A percentile compares a stretch with the other conserved stretches of the same genome.
These are phyloP conservation scores for Pipra filicauda DNA, from an alignment of 2,113 vertebrate genomes.

Conservation along the genomic window DNA sequence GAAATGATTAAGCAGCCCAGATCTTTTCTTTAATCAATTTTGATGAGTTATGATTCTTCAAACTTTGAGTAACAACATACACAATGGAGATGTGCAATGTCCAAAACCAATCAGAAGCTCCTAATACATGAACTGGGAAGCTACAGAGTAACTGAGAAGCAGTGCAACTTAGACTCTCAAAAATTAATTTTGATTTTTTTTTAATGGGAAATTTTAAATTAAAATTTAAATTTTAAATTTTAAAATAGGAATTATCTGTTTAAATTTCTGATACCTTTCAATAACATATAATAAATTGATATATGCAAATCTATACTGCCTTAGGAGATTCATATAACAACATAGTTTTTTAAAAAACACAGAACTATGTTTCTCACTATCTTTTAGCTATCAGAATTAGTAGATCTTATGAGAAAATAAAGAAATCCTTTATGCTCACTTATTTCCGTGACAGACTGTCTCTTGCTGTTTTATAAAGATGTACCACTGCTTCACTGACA, in stretches of 20 bases:
- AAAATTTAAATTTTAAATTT: too few relatives aligned
- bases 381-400: neutral
- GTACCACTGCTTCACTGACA: neutral
- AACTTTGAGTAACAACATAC: neutral
- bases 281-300: neutral
- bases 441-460: neutral
- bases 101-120: neutral
- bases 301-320: neutral
- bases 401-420: neutral
- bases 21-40: neutral
- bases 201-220: neutral
- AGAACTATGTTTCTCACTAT: neutral
- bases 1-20: neutral
- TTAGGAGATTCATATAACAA: neutral
- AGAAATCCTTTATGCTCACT: neutral
- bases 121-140: neutral
- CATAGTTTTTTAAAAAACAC: accelerated
- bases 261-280: neutral
- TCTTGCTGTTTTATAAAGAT: neutral
- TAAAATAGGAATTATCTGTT: neutral
- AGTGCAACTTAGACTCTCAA: neutral
- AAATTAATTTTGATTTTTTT: neutral
- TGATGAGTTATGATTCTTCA: neutral
- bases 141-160: neutral
- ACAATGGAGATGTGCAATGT: neutral